Percentiles rank a stretch among this genome's conserved stretches.
phyloP scores from a whole-genome alignment of 2,113 vertebrate genomes.

The Oenanthe melanoleuca region DNA sequence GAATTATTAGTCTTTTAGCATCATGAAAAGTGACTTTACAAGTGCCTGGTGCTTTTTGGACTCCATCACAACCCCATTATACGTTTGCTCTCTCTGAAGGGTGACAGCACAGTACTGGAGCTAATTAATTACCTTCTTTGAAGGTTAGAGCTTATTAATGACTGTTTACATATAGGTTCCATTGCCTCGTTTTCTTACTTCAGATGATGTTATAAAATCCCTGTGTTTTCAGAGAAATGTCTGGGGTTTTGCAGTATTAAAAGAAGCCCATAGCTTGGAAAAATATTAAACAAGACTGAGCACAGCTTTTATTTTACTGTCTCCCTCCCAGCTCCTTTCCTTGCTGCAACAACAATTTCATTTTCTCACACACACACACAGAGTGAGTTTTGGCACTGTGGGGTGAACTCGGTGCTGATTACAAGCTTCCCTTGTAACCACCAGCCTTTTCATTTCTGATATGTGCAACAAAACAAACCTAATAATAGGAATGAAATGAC shows the following conservation, averaged over 20 bases:
- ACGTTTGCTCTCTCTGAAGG: not conserved
- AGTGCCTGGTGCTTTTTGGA: constrained; percentile 1
- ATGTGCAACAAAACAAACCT: constrained; percentile 71
- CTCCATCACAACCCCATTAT: not conserved
- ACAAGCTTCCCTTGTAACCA: constrained; percentile 70
- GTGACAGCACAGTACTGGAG: not conserved
- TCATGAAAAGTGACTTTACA: not conserved
- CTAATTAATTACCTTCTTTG: constrained; percentile 42
- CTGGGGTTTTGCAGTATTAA: constrained; percentile 1
- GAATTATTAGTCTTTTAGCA: not conserved
- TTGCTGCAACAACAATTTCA: constrained; percentile 11
- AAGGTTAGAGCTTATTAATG: constrained; percentile 12
- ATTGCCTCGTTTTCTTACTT: not conserved
- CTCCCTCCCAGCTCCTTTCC: not conserved
- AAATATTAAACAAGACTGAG: constrained; percentile 28
- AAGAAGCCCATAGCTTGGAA: constrained; percentile 36
- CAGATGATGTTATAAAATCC: not conserved
- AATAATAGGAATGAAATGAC: constrained; percentile 78
- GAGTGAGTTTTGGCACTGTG: constrained; percentile 64
- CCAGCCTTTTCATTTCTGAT: constrained; percentile 76
- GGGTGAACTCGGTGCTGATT: constrained; percentile 70
- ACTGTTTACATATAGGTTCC: constrained; percentile 28
- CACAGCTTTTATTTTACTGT: not conserved
- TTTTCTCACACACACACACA: not conserved
- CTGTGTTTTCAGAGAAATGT: constrained; percentile 15